Evolutionary conservation across 2,113 vertebrate genomes (phyloP), one percentile per base, ranked within the genome.

Genomic region (Triplophysa dalaica): DNA sequence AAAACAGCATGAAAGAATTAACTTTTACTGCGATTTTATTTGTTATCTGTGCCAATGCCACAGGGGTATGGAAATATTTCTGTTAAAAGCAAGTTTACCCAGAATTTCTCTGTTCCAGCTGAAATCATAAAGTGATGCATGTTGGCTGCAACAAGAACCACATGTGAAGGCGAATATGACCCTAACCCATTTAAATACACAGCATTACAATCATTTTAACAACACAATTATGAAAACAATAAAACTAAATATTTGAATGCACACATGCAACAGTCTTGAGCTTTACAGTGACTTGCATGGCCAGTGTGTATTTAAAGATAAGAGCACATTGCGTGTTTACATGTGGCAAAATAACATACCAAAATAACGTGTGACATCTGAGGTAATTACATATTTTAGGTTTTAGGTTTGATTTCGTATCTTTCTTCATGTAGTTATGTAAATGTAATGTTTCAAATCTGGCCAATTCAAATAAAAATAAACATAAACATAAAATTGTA

Each of bases 71-170:
- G 38, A 48, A 69, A 12, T 69, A 50, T 12, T 50, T 50, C 48
- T 8, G 48, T 14, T 50, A 4, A 50, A 50, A 50, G 12, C 2
- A 2, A 50, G 48, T 45, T 5, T 68, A 86, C 91, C 92, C 90
- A 93, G 90, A 92, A 93, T 91, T 91, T 90, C 91, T 92, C 90
- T 90, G 88, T 75, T 89, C 88, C 89, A 82, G 89, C 89, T 91
- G 6, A 52, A 21, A 88, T 90, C 86, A 88, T 85, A 89, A 83
- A 90, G 87, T 90, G 84, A 87, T 92, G 92, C 92, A 93, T 93
- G 92, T 86, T 80, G 82, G 85, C 89, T 86, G 87, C 84, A 41
- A 52, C 24, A 8, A 50, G 89, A 86, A 90, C 33, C 33, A 87
- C 91, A 90, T 91, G 88, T 91, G 90, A 90, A 81, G 86, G 87